These are phyloP conservation scores for Toxotes jaculatrix DNA, from an alignment of 2,113 vertebrate genomes.

Conservation along the genomic window DNA sequence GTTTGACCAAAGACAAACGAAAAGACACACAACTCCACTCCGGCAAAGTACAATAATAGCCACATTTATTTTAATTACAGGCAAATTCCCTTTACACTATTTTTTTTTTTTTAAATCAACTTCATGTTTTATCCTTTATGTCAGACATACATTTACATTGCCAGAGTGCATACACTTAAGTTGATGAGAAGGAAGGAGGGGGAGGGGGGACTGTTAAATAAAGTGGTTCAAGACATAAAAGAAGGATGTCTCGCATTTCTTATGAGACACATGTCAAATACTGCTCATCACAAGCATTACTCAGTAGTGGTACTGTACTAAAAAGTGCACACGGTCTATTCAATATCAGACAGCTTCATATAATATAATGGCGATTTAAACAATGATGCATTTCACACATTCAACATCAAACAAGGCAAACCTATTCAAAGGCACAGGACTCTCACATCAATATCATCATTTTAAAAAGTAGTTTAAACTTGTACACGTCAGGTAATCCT, in stretches of 20 bases:
- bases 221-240: conserved; percentile 71
- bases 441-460: conserved; percentile 87
- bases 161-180: conserved; percentile 86
- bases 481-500: conserved; percentile 57
- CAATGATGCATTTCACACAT: conserved; percentile 91
- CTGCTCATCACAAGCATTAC: conserved; percentile 88
- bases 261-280: conserved; percentile 85
- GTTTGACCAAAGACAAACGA: conserved; percentile 65
- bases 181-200: conserved; percentile 66
- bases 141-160: conserved; percentile 86
- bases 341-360: conserved; percentile 88
- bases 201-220: conserved; percentile 59
- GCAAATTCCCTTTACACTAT: conserved; percentile 88
- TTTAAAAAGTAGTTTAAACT: conserved; percentile 64
- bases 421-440: conserved; percentile 95
- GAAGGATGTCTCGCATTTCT: conserved; percentile 82
- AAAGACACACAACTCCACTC: conserved; percentile 87
- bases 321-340: conserved; percentile 88
- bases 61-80: conserved; percentile 92
- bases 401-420: conserved; percentile 95
- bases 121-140: conserved; percentile 78
- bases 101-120: conserved; percentile 48
- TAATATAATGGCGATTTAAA: conserved; percentile 88
- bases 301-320: conserved; percentile 92
- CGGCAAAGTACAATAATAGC: conserved; percentile 88